phyloP scores from a whole-genome alignment of 2,797 vertebrate genomes.

The Philypnodon macrostomus region DNA sequence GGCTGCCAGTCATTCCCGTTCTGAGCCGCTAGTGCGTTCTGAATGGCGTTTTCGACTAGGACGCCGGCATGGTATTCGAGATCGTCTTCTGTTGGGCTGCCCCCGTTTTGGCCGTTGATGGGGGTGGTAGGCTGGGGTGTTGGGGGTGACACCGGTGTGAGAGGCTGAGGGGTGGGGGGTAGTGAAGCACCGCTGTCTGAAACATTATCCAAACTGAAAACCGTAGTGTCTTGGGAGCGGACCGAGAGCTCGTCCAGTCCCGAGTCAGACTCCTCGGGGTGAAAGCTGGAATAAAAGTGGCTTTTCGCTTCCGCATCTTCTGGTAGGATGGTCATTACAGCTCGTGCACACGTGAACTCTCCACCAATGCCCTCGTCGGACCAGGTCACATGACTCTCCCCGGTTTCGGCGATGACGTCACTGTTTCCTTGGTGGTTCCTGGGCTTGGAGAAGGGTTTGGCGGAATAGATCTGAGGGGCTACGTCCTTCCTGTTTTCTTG shows the following conservation, averaged over 20 bases:
- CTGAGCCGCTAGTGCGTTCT: conserved; percentile 87
- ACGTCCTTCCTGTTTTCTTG: conserved; percentile 78
- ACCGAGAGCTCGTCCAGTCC: conserved; percentile 92
- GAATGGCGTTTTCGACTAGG: conserved; percentile 90
- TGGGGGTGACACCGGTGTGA: conserved; percentile 82
- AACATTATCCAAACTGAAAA: conserved; percentile 92
- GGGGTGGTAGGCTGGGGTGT: conserved; percentile 85
- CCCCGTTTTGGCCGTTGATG: conserved; percentile 73
- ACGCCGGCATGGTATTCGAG: conserved; percentile 90
- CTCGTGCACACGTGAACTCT: conserved; percentile 88
- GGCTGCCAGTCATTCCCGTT: conserved; percentile 74
- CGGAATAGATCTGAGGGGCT: conserved; percentile 85
- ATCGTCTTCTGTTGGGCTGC: conserved; percentile 78
- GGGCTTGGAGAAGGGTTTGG: conserved; percentile 88
- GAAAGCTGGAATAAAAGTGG: conserved; percentile 75
- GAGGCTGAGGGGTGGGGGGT: conserved; percentile 80
- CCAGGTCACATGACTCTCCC: conserved; percentile 77
- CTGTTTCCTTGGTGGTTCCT: conserved; percentile 32
- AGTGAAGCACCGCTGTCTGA: conserved; percentile 89
- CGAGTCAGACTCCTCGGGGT: conserved; percentile 90
- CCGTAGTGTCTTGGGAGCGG: conserved; percentile 92
- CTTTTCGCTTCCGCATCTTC: conserved; percentile 85
- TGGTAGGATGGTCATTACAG: conserved; percentile 86
- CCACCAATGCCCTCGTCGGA: conserved; percentile 72
- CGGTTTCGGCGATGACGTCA: conserved; percentile 38